Conservation (phyloP, 2,113 vertebrate genomes). For the Atlantisia rogersi region DNA sequence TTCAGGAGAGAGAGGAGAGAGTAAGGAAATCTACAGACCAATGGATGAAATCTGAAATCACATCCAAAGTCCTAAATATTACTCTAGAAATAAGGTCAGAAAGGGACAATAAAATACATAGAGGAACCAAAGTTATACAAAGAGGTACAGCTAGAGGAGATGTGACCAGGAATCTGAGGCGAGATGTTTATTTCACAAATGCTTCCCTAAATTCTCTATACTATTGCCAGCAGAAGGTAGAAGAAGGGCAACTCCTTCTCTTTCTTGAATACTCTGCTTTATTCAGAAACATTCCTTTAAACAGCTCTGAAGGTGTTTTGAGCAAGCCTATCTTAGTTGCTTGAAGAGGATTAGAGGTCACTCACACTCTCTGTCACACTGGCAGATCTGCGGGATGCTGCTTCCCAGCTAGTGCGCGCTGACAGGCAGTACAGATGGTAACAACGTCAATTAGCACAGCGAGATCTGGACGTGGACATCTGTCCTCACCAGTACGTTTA, state of each 20-base stretch:
- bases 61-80: not conserved
- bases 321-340: not conserved
- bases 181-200: not conserved
- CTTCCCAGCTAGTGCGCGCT: fast-evolving
- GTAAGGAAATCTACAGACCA: not conserved
- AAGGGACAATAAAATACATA: not conserved
- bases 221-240: not conserved
- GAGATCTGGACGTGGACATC: not conserved
- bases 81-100: not conserved
- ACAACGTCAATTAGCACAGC: not conserved
- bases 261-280: not conserved
- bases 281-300: fast-evolving
- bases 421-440: not conserved
- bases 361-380: fast-evolving
- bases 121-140: not conserved
- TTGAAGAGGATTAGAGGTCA: not conserved
- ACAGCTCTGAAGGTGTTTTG: not conserved
- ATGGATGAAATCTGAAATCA: fast-evolving
- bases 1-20: not conserved
- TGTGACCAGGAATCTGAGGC: fast-evolving
- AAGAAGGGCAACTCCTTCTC: not conserved
- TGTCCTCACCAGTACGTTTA: not conserved
- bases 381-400: not conserved
- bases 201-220: not conserved
- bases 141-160: not conserved